These are phyloP conservation scores for Saguinus midas DNA, from an alignment of 2,113 vertebrate genomes.

Conservation along the genomic window DNA sequence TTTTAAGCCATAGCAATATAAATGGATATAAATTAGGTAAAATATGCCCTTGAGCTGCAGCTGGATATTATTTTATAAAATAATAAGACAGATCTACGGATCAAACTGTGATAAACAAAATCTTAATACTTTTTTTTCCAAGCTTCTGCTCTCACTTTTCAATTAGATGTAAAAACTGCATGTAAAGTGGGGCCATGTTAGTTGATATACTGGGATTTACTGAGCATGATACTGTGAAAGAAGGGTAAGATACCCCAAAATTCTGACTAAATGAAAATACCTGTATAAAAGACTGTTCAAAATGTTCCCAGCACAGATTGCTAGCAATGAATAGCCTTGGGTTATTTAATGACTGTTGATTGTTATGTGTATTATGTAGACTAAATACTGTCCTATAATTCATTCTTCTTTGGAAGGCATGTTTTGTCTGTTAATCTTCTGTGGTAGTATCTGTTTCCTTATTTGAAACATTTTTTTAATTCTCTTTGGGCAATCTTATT, in stretches of 20 bases:
- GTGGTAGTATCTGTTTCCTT: background rate
- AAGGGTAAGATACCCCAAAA: background rate
- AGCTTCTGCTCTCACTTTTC: background rate
- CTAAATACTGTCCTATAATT: slow-evolving; percentile 3
- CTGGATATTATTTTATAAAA: slow-evolving; percentile 26
- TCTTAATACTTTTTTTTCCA: background rate
- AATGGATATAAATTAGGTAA: background rate
- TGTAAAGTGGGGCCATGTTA: background rate
- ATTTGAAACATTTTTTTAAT: background rate
- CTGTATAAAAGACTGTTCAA: background rate
- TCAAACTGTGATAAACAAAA: slow-evolving; percentile 14
- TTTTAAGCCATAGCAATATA: background rate
- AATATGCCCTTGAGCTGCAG: background rate
- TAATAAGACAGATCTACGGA: background rate
- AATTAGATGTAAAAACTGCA: background rate
- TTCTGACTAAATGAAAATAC: slow-evolving; percentile 41
- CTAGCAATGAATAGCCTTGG: background rate
- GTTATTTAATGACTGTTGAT: background rate
- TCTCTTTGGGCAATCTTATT: background rate
- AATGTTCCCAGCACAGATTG: background rate
- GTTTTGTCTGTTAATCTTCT: slow-evolving; percentile 46
- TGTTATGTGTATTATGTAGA: background rate
- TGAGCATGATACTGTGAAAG: background rate
- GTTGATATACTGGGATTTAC: background rate
- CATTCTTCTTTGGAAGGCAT: slow-evolving; percentile 1